Conservation (phyloP, 2,113 vertebrate species). For the Paralichthys olivaceus region DNA sequence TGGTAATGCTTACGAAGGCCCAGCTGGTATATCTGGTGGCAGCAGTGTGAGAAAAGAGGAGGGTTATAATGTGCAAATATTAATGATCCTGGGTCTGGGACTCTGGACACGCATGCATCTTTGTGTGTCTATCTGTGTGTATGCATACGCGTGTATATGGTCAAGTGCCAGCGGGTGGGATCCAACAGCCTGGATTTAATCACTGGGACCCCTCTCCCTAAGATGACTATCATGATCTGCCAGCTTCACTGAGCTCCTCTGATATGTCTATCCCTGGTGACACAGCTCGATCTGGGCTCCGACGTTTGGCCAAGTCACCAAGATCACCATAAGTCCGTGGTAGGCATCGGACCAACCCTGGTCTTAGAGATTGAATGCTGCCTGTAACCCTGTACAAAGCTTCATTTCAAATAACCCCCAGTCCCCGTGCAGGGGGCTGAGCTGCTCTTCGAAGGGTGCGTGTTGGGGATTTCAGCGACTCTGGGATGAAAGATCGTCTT, state of each 20-base stretch:
- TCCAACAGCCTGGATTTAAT: conserved; percentile 81
- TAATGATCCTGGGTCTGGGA: conserved; percentile 81
- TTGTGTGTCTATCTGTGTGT: conserved; percentile 42
- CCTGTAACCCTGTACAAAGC: conserved; percentile 75
- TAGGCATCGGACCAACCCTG: conserved; percentile 71
- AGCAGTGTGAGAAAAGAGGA: conserved; percentile 80
- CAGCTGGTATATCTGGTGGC: conserved; percentile 83
- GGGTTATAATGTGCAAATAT: conserved; percentile 84
- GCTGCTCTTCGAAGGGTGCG: conserved; percentile 65
- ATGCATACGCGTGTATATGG: conserved; percentile 60
- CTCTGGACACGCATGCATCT: conserved; percentile 70
- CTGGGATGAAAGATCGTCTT: conserved; percentile 71
- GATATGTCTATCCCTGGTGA: conserved; percentile 77
- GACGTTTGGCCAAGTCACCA: conserved; percentile 75
- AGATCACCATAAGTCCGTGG: conserved; percentile 77
- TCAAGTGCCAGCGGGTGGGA: conserved; percentile 78
- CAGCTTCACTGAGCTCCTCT: conserved; percentile 79
- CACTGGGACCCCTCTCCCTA: conserved; percentile 76
- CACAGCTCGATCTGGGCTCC: conserved; percentile 73
- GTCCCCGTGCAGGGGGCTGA: conserved; percentile 59
- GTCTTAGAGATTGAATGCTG: conserved; percentile 70
- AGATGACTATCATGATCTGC: conserved; percentile 81
- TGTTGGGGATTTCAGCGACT: conserved; percentile 66
- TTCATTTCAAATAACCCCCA: conserved; percentile 71
- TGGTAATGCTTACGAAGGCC: conserved; percentile 79